Evolutionary conservation across 2,888 invertebrate species (phyloP).

Genomic region (Callimorpha dominula): DNA sequence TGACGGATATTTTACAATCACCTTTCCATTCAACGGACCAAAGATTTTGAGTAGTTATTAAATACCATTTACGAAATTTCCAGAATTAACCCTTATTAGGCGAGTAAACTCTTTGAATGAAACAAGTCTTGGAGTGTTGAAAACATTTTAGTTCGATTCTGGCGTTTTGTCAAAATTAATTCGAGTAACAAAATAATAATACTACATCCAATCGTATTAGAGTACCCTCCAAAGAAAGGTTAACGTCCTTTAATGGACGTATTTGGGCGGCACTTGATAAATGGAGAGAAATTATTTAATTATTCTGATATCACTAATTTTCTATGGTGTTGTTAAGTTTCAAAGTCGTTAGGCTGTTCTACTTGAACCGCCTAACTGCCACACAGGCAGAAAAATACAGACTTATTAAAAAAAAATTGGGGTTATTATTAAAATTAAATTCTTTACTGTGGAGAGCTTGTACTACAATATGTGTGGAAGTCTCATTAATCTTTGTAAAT

Average conservation of each 20-base stretch:
- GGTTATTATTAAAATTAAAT: too few species aligned
- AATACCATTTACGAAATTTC: neutral
- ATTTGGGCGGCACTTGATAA: slow-evolving; percentile 7
- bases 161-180: slow-evolving; percentile 1
- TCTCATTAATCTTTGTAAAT: too few species aligned
- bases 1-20: neutral
- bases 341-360: neutral
- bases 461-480: too few species aligned
- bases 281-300: neutral
- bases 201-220: neutral
- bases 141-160: neutral
- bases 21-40: neutral
- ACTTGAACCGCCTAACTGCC: too few species aligned
- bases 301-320: neutral
- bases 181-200: slow-evolving; percentile 8
- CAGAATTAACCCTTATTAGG: neutral
- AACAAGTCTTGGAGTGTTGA: neutral
- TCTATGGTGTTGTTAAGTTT: neutral
- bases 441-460: too few species aligned
- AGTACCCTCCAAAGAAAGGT: slow-evolving; percentile 11
- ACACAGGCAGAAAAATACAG: neutral
- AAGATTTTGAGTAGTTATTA: neutral
- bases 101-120: neutral
- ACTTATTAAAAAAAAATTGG: too few species aligned
- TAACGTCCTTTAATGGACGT: slow-evolving; percentile 7